Evolutionary conservation across 2,113 vertebrate genomes (phyloP).

Genomic region (Neolamprologus fasciatus): DNA sequence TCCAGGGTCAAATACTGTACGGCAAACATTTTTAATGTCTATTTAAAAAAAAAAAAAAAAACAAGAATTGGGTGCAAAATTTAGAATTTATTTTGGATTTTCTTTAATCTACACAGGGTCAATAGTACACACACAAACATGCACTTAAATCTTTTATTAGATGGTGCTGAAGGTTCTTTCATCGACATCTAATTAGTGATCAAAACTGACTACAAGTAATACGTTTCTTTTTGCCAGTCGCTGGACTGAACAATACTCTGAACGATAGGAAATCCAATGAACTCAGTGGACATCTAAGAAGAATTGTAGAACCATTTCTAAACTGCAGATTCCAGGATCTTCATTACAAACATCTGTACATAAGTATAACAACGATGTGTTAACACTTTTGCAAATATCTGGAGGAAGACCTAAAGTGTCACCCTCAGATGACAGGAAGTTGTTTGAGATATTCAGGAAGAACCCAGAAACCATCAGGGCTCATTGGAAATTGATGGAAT

Average conservation of each 20-base stretch:
- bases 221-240: background rate
- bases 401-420: background rate
- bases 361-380: background rate
- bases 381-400: background rate
- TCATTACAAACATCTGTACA: background rate
- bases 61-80: background rate
- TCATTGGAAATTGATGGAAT: background rate
- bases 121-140: background rate
- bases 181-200: background rate
- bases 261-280: background rate
- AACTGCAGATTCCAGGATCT: background rate
- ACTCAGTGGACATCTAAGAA: background rate
- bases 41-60: background rate
- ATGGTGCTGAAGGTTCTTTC: background rate
- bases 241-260: background rate
- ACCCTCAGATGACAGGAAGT: background rate
- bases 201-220: background rate
- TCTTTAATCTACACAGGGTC: background rate
- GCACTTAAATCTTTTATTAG: background rate
- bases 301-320: background rate
- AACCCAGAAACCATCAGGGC: background rate
- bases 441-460: background rate
- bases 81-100: background rate
- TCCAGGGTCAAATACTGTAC: background rate
- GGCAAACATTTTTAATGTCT: background rate